These are phyloP conservation scores for Argentina silus DNA, from an alignment of 2,797 vertebrate genomes.

Conservation along the genomic window DNA sequence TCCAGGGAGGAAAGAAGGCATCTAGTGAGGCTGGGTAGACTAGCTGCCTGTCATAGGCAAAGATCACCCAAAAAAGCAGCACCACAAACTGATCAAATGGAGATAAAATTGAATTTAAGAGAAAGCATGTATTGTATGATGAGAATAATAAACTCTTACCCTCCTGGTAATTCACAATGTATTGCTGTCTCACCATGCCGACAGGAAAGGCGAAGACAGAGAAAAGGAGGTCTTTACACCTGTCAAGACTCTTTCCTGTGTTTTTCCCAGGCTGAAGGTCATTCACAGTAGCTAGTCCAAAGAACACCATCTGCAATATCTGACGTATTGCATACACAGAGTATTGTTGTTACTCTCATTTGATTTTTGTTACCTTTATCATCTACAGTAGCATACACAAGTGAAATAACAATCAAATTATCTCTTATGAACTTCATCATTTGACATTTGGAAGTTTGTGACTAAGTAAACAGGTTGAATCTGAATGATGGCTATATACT, in stretches of 20 bases:
- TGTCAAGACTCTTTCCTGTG: slow-evolving; percentile 66
- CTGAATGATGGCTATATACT: background rate
- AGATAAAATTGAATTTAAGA: slow-evolving; percentile 8
- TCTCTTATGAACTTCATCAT: background rate
- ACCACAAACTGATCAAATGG: slow-evolving; percentile 74
- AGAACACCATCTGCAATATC: slow-evolving; percentile 88
- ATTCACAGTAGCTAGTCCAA: slow-evolving; percentile 81
- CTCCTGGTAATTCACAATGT: background rate
- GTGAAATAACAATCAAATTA: background rate
- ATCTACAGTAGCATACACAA: background rate
- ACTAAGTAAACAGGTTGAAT: background rate
- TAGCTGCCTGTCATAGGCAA: slow-evolving; percentile 84
- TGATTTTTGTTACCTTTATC: background rate
- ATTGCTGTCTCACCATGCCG: slow-evolving; percentile 80
- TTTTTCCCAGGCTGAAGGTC: slow-evolving; percentile 74
- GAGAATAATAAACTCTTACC: too few species aligned
- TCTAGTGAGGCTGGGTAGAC: slow-evolving; percentile 86
- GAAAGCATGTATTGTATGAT: too few species aligned
- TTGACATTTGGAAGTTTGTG: background rate
- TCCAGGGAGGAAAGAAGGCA: slow-evolving; percentile 82
- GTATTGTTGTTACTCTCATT: background rate
- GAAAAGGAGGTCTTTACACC: slow-evolving; percentile 87
- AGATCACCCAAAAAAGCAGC: slow-evolving; percentile 86
- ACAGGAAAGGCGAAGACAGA: slow-evolving; percentile 86
- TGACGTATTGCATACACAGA: slow-evolving; percentile 67